A percentile compares a stretch with the other conserved stretches of the same genome.
These are phyloP conservation scores for Dynastes maya DNA, from an alignment of 2,888 invertebrate species.

Conservation along the genomic window DNA sequence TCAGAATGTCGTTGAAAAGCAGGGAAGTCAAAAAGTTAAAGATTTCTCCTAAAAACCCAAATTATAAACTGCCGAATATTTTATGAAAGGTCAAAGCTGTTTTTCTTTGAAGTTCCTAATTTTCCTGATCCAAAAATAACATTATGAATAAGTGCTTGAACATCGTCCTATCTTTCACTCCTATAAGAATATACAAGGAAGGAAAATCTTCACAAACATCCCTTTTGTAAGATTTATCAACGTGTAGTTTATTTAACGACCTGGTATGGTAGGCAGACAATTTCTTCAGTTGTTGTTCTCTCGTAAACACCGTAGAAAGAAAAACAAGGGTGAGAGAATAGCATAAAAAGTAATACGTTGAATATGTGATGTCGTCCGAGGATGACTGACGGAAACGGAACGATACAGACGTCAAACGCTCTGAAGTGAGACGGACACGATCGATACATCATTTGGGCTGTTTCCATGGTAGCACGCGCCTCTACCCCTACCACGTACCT, in stretches of 20 bases:
- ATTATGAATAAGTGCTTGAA: too few relatives aligned
- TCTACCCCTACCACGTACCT: conserved; percentile 65
- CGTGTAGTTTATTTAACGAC: conserved; percentile 45
- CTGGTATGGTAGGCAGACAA: conserved; percentile 32
- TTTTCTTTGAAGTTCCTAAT: too few relatives aligned
- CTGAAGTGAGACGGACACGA: conserved; percentile 68
- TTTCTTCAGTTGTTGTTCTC: conserved; percentile 45
- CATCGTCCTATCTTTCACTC: too few relatives aligned
- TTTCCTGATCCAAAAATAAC: background rate
- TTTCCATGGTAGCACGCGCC: conserved; percentile 72
- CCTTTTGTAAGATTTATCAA: conserved; percentile 37
- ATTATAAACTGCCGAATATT: too few relatives aligned
- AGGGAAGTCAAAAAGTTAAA: too few relatives aligned
- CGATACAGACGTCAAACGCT: conserved; percentile 61
- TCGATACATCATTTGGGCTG: conserved; percentile 74
- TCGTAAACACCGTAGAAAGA: conserved; percentile 63
- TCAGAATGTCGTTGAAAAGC: too few relatives aligned
- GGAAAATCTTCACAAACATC: conserved; percentile 18
- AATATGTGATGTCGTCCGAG: conserved; percentile 71
- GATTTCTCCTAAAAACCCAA: too few relatives aligned
- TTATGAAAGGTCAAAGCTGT: too few relatives aligned
- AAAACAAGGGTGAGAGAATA: conserved; percentile 64
- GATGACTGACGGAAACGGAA: conserved; percentile 62
- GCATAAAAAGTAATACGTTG: conserved; percentile 71
- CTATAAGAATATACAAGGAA: background rate